A percentile compares a stretch with the other conserved stretches of the same genome.
phyloP scores from a whole-genome alignment of 2,113 vertebrate species.

The Acanthisitta chloris region DNA sequence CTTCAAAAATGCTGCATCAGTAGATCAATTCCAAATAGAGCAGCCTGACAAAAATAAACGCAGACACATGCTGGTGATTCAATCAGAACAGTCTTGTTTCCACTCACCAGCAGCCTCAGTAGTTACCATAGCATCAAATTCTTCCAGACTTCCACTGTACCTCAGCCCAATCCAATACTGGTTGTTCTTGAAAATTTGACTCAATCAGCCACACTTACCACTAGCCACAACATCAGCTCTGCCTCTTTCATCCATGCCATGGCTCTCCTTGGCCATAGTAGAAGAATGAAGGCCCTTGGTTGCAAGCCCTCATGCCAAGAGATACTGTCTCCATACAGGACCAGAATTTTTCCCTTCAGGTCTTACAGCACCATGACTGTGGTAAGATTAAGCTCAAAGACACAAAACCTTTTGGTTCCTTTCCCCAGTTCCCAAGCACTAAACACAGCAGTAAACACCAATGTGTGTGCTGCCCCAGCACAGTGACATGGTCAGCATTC shows the following conservation, averaged over 20 bases:
- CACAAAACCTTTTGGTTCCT: background rate
- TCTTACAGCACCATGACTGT: background rate
- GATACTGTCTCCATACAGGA: background rate
- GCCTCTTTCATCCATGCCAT: background rate
- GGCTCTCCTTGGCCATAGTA: background rate
- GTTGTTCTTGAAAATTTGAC: background rate
- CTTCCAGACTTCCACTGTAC: background rate
- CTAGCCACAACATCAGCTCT: background rate
- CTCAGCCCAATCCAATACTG: background rate
- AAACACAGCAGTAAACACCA: background rate
- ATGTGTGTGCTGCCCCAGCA: background rate
- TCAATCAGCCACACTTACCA: background rate
- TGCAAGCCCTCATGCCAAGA: background rate
- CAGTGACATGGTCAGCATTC: background rate
- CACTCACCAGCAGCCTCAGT: background rate
- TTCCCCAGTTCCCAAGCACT: background rate
- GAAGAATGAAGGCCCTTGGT: background rate
- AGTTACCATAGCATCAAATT: constrained; percentile 37
- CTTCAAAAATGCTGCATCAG: background rate
- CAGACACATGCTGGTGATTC: constrained; percentile 12
- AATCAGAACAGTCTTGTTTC: background rate
- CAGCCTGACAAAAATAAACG: constrained; percentile 1
- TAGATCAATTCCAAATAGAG: background rate
- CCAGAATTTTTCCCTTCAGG: background rate
- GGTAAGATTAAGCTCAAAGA: background rate